phyloP scores from a whole-genome alignment of 2,797 vertebrate genomes.

The Notoglanidium macrostoma region DNA sequence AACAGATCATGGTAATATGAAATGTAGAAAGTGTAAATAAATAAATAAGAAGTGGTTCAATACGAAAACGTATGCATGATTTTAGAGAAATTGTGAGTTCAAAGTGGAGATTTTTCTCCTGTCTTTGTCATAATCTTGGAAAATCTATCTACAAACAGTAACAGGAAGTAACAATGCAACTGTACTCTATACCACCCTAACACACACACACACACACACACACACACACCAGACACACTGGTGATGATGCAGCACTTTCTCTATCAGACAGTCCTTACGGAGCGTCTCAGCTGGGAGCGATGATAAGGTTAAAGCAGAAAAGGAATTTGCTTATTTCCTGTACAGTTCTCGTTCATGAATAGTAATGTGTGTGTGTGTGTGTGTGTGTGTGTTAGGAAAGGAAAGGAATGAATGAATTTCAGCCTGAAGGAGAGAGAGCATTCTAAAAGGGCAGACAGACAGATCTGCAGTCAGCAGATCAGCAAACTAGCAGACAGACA shows the following conservation, averaged over 20 bases:
- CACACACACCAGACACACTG: not conserved
- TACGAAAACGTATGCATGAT: not conserved
- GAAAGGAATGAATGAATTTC: conserved; percentile 20
- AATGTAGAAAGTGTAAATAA: no score
- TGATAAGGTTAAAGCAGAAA: conserved; percentile 49
- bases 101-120: not conserved
- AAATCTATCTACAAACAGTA: not conserved
- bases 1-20: no score
- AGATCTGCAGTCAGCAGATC: not conserved
- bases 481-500: conserved; percentile 18
- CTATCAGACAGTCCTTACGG: conserved; percentile 1
- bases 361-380: conserved; percentile 34
- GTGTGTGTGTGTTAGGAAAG: not conserved
- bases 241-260: conserved; percentile 21
- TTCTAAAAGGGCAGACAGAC: not conserved
- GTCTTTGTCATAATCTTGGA: not conserved
- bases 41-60: not conserved
- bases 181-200: not conserved
- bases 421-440: conserved; percentile 7
- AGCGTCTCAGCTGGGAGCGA: conserved; percentile 18
- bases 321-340: conserved; percentile 18
- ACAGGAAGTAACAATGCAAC: not conserved
- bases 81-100: not conserved
- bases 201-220: conserved; percentile 19
- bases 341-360: conserved; percentile 42